Conservation (phyloP, 1,140 invertebrate genomes). For the Drosophila lacteicornis region DNA sequence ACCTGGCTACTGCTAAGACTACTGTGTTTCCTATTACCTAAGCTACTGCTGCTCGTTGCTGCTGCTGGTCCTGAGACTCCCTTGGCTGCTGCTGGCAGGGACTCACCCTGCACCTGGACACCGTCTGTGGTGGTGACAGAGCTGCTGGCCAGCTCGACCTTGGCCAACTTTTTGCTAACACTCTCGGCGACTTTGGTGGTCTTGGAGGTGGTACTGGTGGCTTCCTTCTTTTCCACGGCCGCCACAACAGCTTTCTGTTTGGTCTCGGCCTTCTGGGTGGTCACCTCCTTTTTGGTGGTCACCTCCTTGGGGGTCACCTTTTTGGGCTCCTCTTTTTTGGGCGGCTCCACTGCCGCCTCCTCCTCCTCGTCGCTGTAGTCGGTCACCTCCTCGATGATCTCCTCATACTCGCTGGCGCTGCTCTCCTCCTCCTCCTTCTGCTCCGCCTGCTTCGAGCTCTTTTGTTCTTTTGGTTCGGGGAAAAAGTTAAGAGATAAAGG, state of each 20-base stretch:
- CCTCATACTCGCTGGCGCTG: constrained; percentile 84
- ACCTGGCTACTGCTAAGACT: constrained; percentile 64
- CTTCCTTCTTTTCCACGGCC: constrained; percentile 48
- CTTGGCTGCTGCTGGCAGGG: constrained; percentile 49
- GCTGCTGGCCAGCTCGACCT: constrained; percentile 63
- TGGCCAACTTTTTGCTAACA: constrained; percentile 84
- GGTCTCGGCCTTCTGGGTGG: constrained; percentile 23
- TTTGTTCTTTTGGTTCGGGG: constrained; percentile 59
- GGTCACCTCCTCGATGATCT: constrained; percentile 82
- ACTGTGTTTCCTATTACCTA: constrained; percentile 56
- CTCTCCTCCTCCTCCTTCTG: constrained; percentile 65
- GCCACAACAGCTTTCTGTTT: constrained; percentile 2
- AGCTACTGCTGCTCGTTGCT: constrained; percentile 43
- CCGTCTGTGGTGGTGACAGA: constrained; percentile 27
- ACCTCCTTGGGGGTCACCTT: constrained; percentile 33
- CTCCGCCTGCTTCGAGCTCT: constrained; percentile 53
- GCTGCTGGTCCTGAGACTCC: constrained; percentile 30
- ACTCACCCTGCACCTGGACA: constrained; percentile 69
- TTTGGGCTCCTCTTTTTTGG: constrained; percentile 13
- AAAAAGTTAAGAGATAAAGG: constrained; percentile 22
- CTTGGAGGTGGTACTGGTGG: constrained; percentile 78
- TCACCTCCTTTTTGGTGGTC: constrained; percentile 51
- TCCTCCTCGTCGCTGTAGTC: constrained; percentile 75
- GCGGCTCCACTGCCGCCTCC: constrained; percentile 29
- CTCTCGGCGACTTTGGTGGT: constrained; percentile 87